Base-by-base conservation (phyloP, 2,888 invertebrate genomes). In the Cremastobaeus sp. region DNA sequence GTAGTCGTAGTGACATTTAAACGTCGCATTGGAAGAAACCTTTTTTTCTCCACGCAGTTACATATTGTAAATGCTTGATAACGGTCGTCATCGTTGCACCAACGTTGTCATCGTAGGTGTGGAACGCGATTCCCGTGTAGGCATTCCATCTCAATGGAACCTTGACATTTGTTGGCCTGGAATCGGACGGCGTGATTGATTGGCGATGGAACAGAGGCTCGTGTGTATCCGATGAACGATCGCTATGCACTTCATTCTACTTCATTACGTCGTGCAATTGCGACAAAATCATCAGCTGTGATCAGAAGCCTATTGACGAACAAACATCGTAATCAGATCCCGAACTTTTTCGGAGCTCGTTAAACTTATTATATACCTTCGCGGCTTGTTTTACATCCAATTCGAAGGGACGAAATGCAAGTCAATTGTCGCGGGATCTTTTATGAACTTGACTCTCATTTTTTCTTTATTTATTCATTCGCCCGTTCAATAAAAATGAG, bases 131-230 rank as follows among this genome's bases (percentile, higher is more conserved):
- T 68, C 60, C 41, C 74, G 77, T 74, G 77, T 80, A 81, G 78
- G 43, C 81, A 83, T 84, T 83, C 81, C 78, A 79, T 73, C 68
- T 80, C 78, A 80, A 76, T 77, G 78, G 78, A 81, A 82, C 82
- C 83, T 83, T 83, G 83, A 83, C 82, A 84, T 84, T 83, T 83
- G 79, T 77, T 79, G 79, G 79, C 79, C 79, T 81, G 78, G 81
- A 83, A 83, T 84, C 80, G 78, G 79, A 77, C 76, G 76, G 78
- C 77, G 79, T 82, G 81, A 83, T 83, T 81, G 83, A 84, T 82
- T 79, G 79, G 77, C 76, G 80, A 83, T 74, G 79, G 74, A 78
- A 79, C 81, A 78, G 76, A 76, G 77, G 41, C 70, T 74, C 48
- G 71, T 65, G 65, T 71, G 73, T 76, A 82, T 82, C 79, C 82